Base-by-base conservation (phyloP, 2,888 invertebrate genomes). In the Polymixis flavicincta region DNA sequence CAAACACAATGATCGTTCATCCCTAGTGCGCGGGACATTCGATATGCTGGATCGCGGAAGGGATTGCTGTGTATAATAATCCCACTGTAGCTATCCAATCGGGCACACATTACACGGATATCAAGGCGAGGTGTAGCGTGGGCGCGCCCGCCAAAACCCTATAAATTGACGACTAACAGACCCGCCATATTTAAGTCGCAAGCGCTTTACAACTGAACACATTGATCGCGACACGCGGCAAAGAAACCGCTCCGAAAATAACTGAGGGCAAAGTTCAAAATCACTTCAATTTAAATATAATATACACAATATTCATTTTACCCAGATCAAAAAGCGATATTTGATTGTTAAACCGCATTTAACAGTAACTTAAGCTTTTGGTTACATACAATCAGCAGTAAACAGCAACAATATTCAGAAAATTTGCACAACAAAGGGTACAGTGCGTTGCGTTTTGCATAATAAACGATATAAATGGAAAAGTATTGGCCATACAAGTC, bases 91-190 rank as follows among this genome's bases (percentile, higher is more conserved):
- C 77, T 67, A 84, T 84, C 80, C 83, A 87, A 88, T 86, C 84
- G 77, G 81, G 86, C 85, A 83, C 86, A 84, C 82, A 87, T 88
- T 88, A 87, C 87, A 88, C 83, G 89, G 88, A 60, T 72, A 85
- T 88, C 88, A 88, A 80, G 74, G 55, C 75, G 67, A 73, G 73
- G 74, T 71, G 65, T 66, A 28, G 83, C 85, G 89, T 89, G 85
- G 89, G 89, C 82, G 85, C 74, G 54, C 74, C 81, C 82, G 87
- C 85, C 85, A 85, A 89, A 90, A 87, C 82, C 85, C 83, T 87
- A 87, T 88, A 91, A 89, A 90, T 89, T 89, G 87, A 87, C 84
- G 83, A 83, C 76, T 83, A 86, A 87, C 83, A 83, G 86, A 74
- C 72, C 63, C 80, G 72, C 83, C 81, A 81, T 80, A 76, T 83